phyloP scores from a whole-genome alignment of 1,140 invertebrate species.

The Papilio helenus region DNA sequence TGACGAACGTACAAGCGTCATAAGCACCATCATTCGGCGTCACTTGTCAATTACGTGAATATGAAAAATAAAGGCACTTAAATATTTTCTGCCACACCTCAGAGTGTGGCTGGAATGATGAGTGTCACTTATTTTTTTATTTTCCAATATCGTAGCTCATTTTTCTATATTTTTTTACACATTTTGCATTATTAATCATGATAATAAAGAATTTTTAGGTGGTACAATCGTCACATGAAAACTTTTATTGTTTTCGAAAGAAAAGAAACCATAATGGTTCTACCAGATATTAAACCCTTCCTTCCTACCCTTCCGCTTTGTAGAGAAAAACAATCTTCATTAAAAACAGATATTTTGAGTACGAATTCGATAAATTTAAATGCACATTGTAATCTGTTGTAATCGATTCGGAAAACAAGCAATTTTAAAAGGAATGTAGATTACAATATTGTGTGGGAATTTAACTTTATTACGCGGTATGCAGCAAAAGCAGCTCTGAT shows the following conservation, averaged over 20 bases:
- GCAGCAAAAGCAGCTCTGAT: slow-evolving; percentile 40
- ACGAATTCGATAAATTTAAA: slow-evolving; percentile 5
- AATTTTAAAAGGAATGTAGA: slow-evolving; percentile 25
- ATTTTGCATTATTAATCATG: not conserved
- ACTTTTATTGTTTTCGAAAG: no score
- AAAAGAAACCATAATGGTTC: no score
- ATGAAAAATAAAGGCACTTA: slow-evolving; percentile 12
- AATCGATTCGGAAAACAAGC: slow-evolving; percentile 23
- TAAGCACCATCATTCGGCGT: slow-evolving; percentile 10
- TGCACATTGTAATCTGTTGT: not conserved
- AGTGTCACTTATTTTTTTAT: slow-evolving; percentile 24
- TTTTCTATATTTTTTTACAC: not conserved
- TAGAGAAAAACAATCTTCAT: no score
- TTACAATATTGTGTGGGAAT: slow-evolving; percentile 20
- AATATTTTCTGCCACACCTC: not conserved
- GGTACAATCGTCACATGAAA: no score
- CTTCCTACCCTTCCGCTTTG: no score
- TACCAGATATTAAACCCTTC: no score
- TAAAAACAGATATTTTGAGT: not conserved
- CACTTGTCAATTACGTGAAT: not conserved
- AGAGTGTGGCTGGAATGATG: not conserved
- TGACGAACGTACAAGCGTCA: slow-evolving; percentile 1
- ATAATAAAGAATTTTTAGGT: no score
- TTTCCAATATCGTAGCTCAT: not conserved
- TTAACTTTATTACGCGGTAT: slow-evolving; percentile 37